phyloP scores from a whole-genome alignment of 2,113 vertebrate genomes.

The Furnarius figulus region DNA sequence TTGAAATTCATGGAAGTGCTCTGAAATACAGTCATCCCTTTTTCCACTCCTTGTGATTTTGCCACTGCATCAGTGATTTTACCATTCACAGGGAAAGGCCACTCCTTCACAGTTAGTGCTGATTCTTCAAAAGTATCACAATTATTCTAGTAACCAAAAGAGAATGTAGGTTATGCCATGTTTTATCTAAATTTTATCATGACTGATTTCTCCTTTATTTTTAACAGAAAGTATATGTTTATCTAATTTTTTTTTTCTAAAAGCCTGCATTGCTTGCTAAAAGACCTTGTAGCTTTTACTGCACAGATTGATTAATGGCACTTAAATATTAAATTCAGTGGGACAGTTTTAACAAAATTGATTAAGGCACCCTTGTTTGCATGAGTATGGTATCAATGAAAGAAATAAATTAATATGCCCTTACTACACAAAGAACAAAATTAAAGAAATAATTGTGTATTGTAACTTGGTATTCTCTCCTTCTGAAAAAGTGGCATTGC shows the following conservation, averaged over 20 bases:
- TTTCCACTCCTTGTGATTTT: neutral
- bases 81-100: neutral
- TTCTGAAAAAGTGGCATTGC: neutral
- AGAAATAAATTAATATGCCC: neutral
- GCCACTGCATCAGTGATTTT: neutral
- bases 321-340: neutral
- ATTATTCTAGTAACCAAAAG: neutral
- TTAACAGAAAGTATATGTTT: neutral
- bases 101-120: neutral
- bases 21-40: neutral
- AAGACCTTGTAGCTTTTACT: neutral
- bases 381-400: neutral
- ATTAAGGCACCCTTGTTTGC: neutral
- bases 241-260: neutral
- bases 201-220: neutral
- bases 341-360: neutral
- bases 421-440: neutral
- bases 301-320: neutral
- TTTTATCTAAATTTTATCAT: neutral
- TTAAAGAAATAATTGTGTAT: neutral
- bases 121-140: neutral
- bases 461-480: neutral
- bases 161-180: neutral
- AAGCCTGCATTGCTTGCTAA: neutral
- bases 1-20: neutral